phyloP scores from a whole-genome alignment of 2,797 vertebrate genomes.

The Hydrophis major region DNA sequence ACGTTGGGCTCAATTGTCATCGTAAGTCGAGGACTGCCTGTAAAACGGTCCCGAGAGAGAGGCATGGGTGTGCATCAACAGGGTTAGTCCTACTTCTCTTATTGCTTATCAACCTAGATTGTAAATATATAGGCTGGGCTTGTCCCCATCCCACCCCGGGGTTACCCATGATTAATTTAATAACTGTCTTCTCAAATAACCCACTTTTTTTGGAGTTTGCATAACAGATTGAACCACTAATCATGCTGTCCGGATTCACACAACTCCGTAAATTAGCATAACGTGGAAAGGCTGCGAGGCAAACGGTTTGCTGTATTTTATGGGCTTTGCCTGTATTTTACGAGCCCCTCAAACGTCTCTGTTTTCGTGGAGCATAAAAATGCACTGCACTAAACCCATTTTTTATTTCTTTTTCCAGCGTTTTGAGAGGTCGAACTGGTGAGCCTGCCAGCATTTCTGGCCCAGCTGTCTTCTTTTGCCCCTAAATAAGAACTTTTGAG shows the following conservation, averaged over 20 bases:
- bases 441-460: background rate
- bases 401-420: too few species aligned
- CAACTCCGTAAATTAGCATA: background rate
- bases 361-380: background rate
- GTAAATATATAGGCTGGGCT: background rate
- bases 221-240: background rate
- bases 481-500: background rate
- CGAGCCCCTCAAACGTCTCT: background rate
- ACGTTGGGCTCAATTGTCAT: background rate
- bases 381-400: background rate
- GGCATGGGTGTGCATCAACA: background rate
- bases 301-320: background rate
- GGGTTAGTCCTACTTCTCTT: background rate
- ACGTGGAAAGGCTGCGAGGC: background rate
- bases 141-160: background rate
- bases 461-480: background rate
- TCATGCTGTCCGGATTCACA: background rate
- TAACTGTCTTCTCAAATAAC: background rate
- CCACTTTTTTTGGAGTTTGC: background rate
- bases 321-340: too few species aligned
- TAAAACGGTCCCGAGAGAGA: background rate
- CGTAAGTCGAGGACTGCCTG: background rate
- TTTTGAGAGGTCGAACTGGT: background rate
- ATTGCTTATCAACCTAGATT: background rate
- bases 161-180: background rate